These are phyloP conservation scores for Hirundo rustica DNA, from an alignment of 2,797 vertebrate species.

Conservation along the genomic window DNA sequence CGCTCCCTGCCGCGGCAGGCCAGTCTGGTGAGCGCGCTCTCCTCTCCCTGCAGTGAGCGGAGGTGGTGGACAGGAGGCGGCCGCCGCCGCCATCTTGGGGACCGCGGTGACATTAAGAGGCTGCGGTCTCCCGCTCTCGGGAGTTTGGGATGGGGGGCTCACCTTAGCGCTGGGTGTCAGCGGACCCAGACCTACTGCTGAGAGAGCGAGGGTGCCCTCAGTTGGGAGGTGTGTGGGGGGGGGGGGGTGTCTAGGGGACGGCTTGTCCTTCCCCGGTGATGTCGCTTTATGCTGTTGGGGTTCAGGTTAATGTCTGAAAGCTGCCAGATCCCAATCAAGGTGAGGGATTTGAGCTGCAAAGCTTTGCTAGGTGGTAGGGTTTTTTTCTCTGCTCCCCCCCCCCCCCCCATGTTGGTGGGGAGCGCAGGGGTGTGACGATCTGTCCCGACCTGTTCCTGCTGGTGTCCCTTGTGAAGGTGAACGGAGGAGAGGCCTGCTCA, in stretches of 20 bases:
- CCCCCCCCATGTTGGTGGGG: background rate
- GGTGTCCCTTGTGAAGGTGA: conserved; percentile 1
- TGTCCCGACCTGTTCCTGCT: accelerated
- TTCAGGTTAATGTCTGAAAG: background rate
- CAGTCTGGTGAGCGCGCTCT: conserved; percentile 79
- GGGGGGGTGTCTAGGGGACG: too few species aligned
- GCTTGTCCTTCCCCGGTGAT: background rate
- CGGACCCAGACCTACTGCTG: accelerated
- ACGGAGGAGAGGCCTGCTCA: background rate
- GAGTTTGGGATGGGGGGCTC: background rate
- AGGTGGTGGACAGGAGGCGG: background rate
- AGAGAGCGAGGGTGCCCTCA: background rate
- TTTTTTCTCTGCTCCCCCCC: too few species aligned
- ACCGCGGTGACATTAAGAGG: conserved; percentile 12
- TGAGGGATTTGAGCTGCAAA: background rate
- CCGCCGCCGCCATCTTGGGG: conserved; percentile 31
- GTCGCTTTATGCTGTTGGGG: too few species aligned
- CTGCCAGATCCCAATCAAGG: too few species aligned
- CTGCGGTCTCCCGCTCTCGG: conserved; percentile 2
- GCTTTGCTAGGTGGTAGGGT: background rate
- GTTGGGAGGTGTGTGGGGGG: background rate
- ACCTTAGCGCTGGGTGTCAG: background rate
- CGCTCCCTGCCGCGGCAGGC: conserved; percentile 85
- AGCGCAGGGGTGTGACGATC: background rate
- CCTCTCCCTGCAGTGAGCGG: accelerated